Base-by-base conservation (phyloP, 2,113 vertebrate genomes). In the Tretioscincus oriximinensis region DNA sequence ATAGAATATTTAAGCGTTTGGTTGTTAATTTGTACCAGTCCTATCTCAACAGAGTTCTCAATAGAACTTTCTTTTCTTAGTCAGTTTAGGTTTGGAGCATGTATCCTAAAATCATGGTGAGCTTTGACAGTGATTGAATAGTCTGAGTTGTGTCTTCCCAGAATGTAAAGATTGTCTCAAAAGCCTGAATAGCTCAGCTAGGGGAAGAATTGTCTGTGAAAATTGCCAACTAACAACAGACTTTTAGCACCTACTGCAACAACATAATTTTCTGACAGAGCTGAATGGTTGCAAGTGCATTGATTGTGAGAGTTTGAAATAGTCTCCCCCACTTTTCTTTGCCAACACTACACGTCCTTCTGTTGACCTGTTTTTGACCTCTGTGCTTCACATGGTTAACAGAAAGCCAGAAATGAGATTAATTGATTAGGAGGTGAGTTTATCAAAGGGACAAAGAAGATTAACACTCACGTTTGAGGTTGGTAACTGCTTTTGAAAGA, bases 401-500 rank as follows among this genome's bases (percentile, higher is more conserved):
- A 65, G 79, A 82, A 90, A 93, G 31, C 24, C 75, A 87, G 9
- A 29, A 16, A 73, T 7, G 1, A 18, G n/a, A 65, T 84, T 41
- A 84, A 80, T 74, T 1, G 24, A 70, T 84, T 86, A 83, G 71
- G 31, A 81, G 65, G 71, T 1, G 51, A 85, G 84, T 76, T 75
- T 89, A 75, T 84, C 80, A 85, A 84, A 80, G 76, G 45, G 77
- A 91, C 72, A 78, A 72, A 88, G 51, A 84, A 88, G 84, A 89
- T 78, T 90, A 83, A 83, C 73, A 77, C 65, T 29, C 35, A 83
- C 81, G 86, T 67, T 88, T 73, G 47, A 71, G 49, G 45, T 12
- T 82, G 61, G 45, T 79, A 28, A 73, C 51, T 77, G 21, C 69
- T 80, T 87, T 83, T 87, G 91, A 89, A 88, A 91, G 83, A 88